Evolutionary conservation across 37 sponge, comb jelly and placozoan species (phyloP).

Genomic region (Chondrilla cf. caribensis): DNA sequence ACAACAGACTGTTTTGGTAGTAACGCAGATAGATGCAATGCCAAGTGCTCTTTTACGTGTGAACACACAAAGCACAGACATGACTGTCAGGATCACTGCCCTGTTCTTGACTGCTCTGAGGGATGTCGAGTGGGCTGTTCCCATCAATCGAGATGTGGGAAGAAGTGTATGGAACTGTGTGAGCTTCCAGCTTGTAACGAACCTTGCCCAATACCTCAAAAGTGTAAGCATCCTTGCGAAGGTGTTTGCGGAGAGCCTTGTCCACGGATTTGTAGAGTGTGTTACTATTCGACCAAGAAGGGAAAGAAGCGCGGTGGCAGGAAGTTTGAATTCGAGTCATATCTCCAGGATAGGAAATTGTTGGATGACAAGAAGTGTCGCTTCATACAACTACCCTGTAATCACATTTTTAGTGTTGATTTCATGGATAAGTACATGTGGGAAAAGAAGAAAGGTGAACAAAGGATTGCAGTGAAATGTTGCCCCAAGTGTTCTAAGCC

Average conservation of each 20-base stretch:
- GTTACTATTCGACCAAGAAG: conserved; percentile 1
- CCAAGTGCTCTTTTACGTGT: background rate
- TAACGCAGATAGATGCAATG: background rate
- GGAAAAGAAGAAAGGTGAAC: background rate
- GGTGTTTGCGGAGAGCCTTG: conserved; percentile 79
- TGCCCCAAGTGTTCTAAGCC: conserved; percentile 77
- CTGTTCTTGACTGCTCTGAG: background rate
- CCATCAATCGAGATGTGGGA: conserved; percentile 20
- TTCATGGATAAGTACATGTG: conserved; percentile 78
- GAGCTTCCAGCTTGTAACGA: conserved; percentile 57
- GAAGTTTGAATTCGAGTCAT: background rate
- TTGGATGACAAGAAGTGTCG: conserved; percentile 4
- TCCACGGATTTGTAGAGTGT: conserved; percentile 46
- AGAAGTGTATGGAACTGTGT: conserved; percentile 59
- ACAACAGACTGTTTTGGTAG: background rate
- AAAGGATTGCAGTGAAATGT: conserved; percentile 31
- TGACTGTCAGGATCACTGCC: background rate
- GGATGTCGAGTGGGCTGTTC: background rate
- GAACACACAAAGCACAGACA: background rate
- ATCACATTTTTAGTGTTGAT: conserved; percentile 71
- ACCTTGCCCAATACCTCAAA: conserved; percentile 37
- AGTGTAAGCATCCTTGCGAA: conserved; percentile 66
- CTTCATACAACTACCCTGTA: conserved; percentile 63
- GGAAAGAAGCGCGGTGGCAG: background rate
- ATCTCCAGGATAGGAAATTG: background rate